A percentile compares a stretch with the other conserved stretches of the same genome.
phyloP scores from a whole-genome alignment of 2,888 invertebrate genomes.

The Acleris holmiana region DNA sequence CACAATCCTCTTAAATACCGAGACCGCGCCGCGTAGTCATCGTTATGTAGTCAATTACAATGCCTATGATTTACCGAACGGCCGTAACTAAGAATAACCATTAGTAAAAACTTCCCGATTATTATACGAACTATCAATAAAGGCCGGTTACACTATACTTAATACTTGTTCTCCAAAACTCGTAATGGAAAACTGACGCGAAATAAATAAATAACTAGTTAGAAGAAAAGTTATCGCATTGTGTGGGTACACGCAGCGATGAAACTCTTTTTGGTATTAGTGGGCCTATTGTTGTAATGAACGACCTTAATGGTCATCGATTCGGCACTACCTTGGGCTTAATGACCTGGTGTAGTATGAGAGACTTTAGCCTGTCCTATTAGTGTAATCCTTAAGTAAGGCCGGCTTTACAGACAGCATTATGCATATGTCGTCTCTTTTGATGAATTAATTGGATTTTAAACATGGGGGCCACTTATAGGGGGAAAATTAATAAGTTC shows the following conservation, averaged over 20 bases:
- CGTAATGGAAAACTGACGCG: conserved; percentile 29
- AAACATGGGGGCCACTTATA: no score
- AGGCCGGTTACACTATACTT: conserved; percentile 28
- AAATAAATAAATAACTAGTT: conserved; percentile 36
- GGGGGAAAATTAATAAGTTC: no score
- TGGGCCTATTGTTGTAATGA: not conserved
- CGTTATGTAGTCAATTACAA: not conserved
- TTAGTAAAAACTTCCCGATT: conserved; percentile 29
- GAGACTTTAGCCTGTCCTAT: no score
- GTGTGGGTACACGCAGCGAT: conserved; percentile 27
- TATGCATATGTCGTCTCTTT: no score
- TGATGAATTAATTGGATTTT: no score
- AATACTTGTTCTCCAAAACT: conserved; percentile 20
- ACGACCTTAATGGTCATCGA: conserved; percentile 13
- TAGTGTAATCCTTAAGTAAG: no score
- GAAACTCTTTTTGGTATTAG: conserved; percentile 13
- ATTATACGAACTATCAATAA: conserved; percentile 25
- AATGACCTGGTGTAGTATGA: no score
- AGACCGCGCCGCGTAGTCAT: no score
- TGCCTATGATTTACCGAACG: conserved; percentile 1
- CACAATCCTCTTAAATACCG: no score
- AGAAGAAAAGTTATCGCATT: conserved; percentile 15
- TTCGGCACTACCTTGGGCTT: no score
- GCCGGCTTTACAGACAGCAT: no score
- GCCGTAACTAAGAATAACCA: conserved; percentile 12